Evolutionary conservation across 2,797 vertebrate species (phyloP).

Genomic region (Helarctos malayanus): DNA sequence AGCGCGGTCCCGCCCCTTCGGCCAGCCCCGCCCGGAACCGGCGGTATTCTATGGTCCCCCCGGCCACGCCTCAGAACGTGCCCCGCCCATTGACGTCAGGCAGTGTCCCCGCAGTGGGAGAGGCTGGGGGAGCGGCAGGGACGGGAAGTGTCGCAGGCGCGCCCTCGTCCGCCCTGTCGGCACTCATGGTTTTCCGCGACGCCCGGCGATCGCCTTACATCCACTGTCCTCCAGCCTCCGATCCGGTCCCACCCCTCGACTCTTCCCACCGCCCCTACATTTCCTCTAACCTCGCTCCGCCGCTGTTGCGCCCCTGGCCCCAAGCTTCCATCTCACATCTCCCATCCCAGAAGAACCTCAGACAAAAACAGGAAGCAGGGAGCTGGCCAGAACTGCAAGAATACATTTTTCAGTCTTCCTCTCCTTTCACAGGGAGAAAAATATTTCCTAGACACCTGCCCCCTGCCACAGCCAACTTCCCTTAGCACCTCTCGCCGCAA

Average conservation of each 20-base stretch:
- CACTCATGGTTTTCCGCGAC: accelerated
- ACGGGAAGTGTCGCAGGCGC: accelerated
- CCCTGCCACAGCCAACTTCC: neutral
- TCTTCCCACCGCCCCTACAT: neutral
- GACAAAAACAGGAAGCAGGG: neutral
- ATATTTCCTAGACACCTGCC: neutral
- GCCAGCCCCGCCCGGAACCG: neutral
- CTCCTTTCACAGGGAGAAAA: neutral
- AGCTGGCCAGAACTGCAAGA: neutral
- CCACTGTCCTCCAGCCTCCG: accelerated
- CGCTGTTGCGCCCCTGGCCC: accelerated
- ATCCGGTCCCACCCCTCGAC: neutral
- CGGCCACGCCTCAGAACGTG: neutral
- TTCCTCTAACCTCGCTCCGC: accelerated
- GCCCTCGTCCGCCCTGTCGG: accelerated
- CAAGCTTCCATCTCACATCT: neutral
- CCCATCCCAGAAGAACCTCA: too few relatives aligned
- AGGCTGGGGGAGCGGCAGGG: accelerated
- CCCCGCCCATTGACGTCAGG: neutral
- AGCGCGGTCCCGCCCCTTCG: neutral
- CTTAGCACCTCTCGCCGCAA: neutral
- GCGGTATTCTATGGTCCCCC: accelerated
- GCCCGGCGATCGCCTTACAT: accelerated
- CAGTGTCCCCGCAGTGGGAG: accelerated
- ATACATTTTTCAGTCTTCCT: neutral